Evolutionary conservation across 2,888 invertebrate genomes (phyloP).

Genomic region (Malthinus seriepunctatus): DNA sequence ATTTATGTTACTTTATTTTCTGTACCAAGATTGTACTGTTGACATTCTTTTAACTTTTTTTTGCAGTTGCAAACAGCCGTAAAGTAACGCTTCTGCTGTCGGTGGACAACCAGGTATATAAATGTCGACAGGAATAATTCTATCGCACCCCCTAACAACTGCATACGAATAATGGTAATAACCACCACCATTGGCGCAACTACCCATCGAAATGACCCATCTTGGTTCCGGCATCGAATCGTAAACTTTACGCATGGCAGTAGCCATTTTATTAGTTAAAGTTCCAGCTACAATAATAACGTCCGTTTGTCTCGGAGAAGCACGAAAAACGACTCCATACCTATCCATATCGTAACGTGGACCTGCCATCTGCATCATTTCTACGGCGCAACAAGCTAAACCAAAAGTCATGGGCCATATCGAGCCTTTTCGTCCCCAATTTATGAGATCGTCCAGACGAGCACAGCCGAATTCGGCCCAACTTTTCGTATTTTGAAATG

Average conservation of each 20-base stretch:
- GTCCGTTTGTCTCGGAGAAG: constrained; percentile 65
- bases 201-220: constrained; percentile 79
- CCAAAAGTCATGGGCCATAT: constrained; percentile 74
- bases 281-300: constrained; percentile 68
- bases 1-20: constrained; percentile 35
- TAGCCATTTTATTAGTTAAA: constrained; percentile 72
- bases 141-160: constrained; percentile 74
- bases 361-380: constrained; percentile 72
- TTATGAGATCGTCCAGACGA: constrained; percentile 66
- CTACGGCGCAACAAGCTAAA: constrained; percentile 69
- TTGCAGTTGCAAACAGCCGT: constrained; percentile 82
- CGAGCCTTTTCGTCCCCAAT: constrained; percentile 65
- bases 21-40: constrained; percentile 55
- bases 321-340: constrained; percentile 65
- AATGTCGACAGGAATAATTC: constrained; percentile 82
- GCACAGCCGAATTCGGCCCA: constrained; percentile 64
- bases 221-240: constrained; percentile 69
- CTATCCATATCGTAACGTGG: constrained; percentile 73
- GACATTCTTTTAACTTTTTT: constrained; percentile 83
- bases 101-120: constrained; percentile 95
- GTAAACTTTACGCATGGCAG: constrained; percentile 64
- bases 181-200: constrained; percentile 77
- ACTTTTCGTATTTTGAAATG: constrained; percentile 59
- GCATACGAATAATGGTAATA: constrained; percentile 80
- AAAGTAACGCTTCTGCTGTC: constrained; percentile 89